Percentiles rank a stretch among this genome's conserved stretches.
Conservation (phyloP, 2,797 vertebrate species). For the Eidolon dupreanum region DNA sequence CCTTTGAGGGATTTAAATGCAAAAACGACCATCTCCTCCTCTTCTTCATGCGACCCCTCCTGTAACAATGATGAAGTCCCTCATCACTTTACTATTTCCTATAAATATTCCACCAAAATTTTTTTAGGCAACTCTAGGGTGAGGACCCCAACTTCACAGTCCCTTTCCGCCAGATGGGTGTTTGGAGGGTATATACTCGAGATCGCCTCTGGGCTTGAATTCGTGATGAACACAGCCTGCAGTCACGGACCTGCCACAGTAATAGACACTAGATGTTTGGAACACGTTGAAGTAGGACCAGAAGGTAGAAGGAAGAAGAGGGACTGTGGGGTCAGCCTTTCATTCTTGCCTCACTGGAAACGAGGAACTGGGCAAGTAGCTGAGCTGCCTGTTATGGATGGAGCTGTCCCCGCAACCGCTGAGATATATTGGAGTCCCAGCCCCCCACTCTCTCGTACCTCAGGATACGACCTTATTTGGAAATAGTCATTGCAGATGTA, state of each 20-base stretch:
- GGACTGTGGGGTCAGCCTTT: too few species aligned
- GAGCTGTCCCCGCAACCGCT: not conserved
- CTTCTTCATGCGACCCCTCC: not conserved
- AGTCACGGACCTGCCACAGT: too few species aligned
- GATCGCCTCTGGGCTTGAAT: not conserved
- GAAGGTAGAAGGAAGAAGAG: not conserved
- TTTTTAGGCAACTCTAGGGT: not conserved
- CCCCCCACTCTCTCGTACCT: not conserved
- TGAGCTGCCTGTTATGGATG: not conserved
- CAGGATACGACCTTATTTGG: not conserved
- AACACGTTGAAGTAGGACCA: not conserved
- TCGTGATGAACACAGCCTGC: not conserved
- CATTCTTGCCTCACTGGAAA: not conserved
- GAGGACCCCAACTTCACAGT: too few species aligned
- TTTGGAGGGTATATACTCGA: rapidly evolving
- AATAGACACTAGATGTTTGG: not conserved
- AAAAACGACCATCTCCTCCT: not conserved
- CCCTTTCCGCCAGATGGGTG: too few species aligned
- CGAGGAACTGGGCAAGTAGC: not conserved
- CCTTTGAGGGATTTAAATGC: too few species aligned
- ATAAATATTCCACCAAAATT: not conserved
- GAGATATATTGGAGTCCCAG: not conserved
- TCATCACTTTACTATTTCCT: not conserved
- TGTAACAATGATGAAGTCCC: not conserved
- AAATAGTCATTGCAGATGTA: not conserved